phyloP scores from a whole-genome alignment of 2,888 invertebrate species.

The Neoscelio sp. region DNA sequence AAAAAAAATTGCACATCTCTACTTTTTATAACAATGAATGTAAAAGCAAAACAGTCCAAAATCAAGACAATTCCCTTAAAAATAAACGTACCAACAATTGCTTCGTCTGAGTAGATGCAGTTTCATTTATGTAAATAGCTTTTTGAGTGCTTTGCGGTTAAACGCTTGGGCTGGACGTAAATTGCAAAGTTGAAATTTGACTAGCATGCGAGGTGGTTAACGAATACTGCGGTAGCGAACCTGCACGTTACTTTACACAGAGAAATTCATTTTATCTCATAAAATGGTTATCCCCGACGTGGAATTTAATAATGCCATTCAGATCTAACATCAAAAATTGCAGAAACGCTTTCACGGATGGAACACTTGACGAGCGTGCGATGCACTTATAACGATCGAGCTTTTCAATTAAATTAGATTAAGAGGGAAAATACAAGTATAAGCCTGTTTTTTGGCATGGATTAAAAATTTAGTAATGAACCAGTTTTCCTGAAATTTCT shows the following conservation, averaged over 20 bases:
- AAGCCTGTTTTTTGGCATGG: too few relatives aligned
- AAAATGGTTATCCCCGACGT: slow-evolving; percentile 5
- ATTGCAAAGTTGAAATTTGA: slow-evolving; percentile 70
- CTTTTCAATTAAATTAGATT: too few relatives aligned
- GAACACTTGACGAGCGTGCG: too few relatives aligned
- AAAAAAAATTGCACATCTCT: too few relatives aligned
- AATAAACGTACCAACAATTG: slow-evolving; percentile 72
- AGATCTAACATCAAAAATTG: slow-evolving; percentile 69
- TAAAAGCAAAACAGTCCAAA: too few relatives aligned
- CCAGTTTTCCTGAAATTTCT: too few relatives aligned
- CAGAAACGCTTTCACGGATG: too few relatives aligned
- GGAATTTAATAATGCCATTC: slow-evolving; percentile 43
- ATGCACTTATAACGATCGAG: too few relatives aligned
- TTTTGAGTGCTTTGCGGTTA: slow-evolving; percentile 74
- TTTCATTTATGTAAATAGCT: slow-evolving; percentile 77
- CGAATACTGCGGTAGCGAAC: slow-evolving; percentile 79
- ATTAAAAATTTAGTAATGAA: too few relatives aligned
- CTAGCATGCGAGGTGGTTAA: slow-evolving; percentile 77
- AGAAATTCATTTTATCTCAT: slow-evolving; percentile 77
- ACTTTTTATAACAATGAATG: too few relatives aligned
- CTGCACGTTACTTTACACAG: slow-evolving; percentile 75
- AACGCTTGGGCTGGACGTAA: slow-evolving; percentile 68
- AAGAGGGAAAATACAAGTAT: too few relatives aligned
- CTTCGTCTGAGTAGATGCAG: slow-evolving; percentile 74
- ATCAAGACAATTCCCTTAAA: too few relatives aligned